Evolutionary conservation across 2,113 vertebrate species (phyloP).

Genomic region (Rhombomys opimus): DNA sequence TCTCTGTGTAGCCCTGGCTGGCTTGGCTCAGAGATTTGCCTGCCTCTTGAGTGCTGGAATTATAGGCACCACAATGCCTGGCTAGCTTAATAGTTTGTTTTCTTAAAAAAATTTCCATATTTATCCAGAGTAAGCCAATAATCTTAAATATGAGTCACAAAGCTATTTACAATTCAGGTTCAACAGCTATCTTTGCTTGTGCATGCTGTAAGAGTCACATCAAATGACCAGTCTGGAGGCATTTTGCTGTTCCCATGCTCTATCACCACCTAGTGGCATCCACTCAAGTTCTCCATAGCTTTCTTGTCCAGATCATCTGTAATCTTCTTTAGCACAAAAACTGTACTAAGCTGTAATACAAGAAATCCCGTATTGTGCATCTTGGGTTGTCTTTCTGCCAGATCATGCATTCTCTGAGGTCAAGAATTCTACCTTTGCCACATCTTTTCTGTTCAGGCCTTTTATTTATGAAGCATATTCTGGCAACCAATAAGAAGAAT

Average conservation of each 20-base stretch:
- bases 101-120: neutral
- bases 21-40: neutral
- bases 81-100: neutral
- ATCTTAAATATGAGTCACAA: constrained; percentile 7
- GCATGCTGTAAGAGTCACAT: neutral
- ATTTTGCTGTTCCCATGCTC: neutral
- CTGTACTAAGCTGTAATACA: neutral
- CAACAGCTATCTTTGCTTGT: neutral
- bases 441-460: constrained; percentile 22
- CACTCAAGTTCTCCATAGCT: neutral
- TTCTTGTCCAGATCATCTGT: constrained; percentile 3
- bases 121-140: neutral
- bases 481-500: constrained; percentile 22
- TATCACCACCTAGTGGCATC: neutral
- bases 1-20: neutral
- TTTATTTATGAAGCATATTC: constrained; percentile 45
- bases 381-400: constrained; percentile 8
- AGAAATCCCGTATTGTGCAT: neutral
- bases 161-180: neutral
- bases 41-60: neutral
- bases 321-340: constrained; percentile 49
- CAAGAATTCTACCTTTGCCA: constrained; percentile 28
- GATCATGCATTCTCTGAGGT: neutral
- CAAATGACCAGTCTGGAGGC: neutral
- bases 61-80: neutral